Evolutionary conservation across 2,797 vertebrate species (phyloP).

Genomic region (Phrynocephalus guinanensis): DNA sequence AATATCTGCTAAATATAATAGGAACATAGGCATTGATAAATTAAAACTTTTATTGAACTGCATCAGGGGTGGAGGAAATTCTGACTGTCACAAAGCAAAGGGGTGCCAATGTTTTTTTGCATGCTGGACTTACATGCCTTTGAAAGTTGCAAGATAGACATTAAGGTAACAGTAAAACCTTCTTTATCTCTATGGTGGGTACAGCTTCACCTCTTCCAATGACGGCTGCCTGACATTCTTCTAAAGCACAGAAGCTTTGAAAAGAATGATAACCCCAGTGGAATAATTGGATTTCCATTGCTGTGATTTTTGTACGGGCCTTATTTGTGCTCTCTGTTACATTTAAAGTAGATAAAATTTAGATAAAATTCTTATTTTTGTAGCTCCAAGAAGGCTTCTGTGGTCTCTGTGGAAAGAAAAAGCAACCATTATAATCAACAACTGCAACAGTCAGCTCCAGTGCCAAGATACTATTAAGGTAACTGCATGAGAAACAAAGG

Average conservation of each 20-base stretch:
- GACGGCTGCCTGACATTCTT: background rate
- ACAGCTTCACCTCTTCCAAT: background rate
- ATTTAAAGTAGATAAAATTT: background rate
- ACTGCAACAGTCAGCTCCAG: background rate
- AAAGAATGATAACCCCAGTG: background rate
- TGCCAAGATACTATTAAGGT: background rate
- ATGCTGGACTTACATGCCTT: background rate
- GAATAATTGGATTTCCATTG: background rate
- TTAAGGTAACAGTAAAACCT: background rate
- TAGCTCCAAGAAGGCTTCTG: background rate
- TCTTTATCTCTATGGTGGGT: background rate
- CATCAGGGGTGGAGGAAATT: background rate
- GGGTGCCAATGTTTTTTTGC: background rate
- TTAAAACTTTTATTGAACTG: constrained; percentile 14
- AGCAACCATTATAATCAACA: background rate
- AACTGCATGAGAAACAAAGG: background rate
- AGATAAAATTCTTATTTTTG: background rate
- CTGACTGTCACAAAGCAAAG: background rate
- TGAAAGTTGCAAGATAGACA: background rate
- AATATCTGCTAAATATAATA: background rate
- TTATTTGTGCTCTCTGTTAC: background rate
- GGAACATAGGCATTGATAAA: background rate
- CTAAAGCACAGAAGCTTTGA: background rate
- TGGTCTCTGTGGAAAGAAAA: background rate
- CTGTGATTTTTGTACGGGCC: background rate